These are phyloP conservation scores for Bradysia coprophila DNA, from an alignment of 1,140 invertebrate species.

Conservation along the genomic window DNA sequence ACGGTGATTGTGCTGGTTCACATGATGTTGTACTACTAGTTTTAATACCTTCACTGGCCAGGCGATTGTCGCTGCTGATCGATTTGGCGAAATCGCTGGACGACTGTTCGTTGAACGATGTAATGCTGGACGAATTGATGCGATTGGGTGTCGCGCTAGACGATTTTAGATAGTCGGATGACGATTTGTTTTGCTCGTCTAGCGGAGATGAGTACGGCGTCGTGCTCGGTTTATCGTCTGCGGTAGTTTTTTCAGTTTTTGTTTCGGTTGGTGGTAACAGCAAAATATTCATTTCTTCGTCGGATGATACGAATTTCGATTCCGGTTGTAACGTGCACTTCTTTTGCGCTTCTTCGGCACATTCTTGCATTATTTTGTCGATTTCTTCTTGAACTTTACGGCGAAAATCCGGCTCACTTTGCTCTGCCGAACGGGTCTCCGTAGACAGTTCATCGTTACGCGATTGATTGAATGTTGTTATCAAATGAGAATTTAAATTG, in stretches of 20 bases:
- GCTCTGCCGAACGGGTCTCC: no score
- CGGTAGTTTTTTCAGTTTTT: neutral
- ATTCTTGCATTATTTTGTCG: conserved; percentile 22
- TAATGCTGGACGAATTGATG: conserved; percentile 19
- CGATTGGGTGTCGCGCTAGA: conserved; percentile 15
- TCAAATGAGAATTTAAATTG: conserved; percentile 8
- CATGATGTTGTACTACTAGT: conserved; percentile 23
- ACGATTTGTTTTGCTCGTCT: conserved; percentile 6
- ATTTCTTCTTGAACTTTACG: conserved; percentile 15
- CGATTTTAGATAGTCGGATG: conserved; percentile 21
- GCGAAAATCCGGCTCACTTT: conserved; percentile 7
- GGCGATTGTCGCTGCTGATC: conserved; percentile 20
- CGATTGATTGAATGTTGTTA: neutral
- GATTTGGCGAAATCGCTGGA: conserved; percentile 23
- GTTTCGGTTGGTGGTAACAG: neutral
- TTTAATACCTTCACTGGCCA: conserved; percentile 23
- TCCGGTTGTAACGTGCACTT: neutral
- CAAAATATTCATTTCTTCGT: neutral
- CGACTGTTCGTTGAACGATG: conserved; percentile 22
- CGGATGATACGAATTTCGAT: neutral
- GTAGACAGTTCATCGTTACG: neutral
- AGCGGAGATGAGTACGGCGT: neutral
- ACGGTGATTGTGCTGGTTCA: conserved; percentile 15
- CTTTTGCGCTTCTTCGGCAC: conserved; percentile 13
- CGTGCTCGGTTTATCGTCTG: neutral